These are phyloP conservation scores for Drosophila burlai DNA, from an alignment of 1,140 invertebrate genomes.

Conservation along the genomic window DNA sequence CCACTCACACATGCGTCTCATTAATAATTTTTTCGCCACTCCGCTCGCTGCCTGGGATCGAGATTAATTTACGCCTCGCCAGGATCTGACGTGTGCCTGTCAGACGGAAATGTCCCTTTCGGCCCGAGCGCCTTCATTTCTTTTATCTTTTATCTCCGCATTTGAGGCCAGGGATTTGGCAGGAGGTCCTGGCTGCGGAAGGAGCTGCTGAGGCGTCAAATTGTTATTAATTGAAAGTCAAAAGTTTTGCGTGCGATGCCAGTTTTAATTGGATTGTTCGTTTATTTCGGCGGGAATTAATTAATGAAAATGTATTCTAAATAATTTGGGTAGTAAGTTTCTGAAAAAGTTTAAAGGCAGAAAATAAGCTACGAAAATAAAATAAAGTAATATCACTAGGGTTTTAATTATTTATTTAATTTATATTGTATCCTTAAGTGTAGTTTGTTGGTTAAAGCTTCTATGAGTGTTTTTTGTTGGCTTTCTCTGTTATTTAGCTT, in stretches of 20 bases:
- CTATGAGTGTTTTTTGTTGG: neutral
- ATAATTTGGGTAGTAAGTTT: conserved; percentile 7
- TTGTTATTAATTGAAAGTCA: conserved; percentile 84
- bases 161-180: conserved; percentile 24
- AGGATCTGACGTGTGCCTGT: conserved; percentile 78
- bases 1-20: conserved; percentile 71
- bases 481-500: neutral
- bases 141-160: conserved; percentile 63
- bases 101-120: conserved; percentile 54
- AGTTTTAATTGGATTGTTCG: conserved; percentile 74
- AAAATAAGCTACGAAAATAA: neutral
- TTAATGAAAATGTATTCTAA: conserved; percentile 17
- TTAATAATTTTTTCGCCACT: conserved; percentile 75
- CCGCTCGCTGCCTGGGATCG: conserved; percentile 39
- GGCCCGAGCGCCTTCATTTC: conserved; percentile 30
- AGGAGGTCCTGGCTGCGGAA: conserved; percentile 4
- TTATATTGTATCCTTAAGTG: neutral
- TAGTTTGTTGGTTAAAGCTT: neutral
- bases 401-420: neutral
- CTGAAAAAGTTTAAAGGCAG: neutral
- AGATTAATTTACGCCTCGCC: conserved; percentile 76
- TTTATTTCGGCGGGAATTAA: conserved; percentile 39
- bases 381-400: no score
- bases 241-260: conserved; percentile 49
- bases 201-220: conserved; percentile 67